Base-by-base conservation (phyloP, 92 coral and sea anemone species). In the Paragorgia papillata region DNA sequence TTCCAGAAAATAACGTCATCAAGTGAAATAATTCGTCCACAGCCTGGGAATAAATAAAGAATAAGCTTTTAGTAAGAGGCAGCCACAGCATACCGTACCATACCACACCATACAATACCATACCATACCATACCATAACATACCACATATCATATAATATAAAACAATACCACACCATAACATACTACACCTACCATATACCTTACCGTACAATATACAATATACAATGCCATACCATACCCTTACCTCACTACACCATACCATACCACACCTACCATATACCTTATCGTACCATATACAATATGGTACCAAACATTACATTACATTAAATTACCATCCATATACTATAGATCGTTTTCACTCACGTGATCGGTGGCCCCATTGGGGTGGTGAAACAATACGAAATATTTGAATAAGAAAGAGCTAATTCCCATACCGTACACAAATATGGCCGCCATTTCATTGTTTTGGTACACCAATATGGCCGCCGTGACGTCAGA, bases 11-110 rank as follows among this genome's bases (percentile, higher is more conserved):
- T 33, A 94, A 69, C 24, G 88, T 70, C 98, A 94, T 89, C 43
- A 94, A 84, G 9, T 81, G 66, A 61, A 94, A 94, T 81, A 94
- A 76, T 83, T 94, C 98, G n/a, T 91, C 97, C n/a, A 91, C 96
- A 41, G 98, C 98, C 98, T 94, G 51, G 6, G 48, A 53, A 43
- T 26, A 12, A 28, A 26, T 26, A 54, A 12, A 9, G 46, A n/a
- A 30, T 12, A 13, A 56, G 21, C 30, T 1, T 12, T 56, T 56
- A n/a, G 1, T 7, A 46, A 37, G 43, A 37, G 43, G 43, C 15
- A 46, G 12, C n/a, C 53, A 46, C n/a, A 46, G 9, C 53, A 46
- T n/a, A 46, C n/a, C 53, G 15, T 2, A 46, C 53, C 53, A 46
- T 15, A 46, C n/a, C 14, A 46, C 53, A 15, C 53, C 14, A 46